A percentile compares a stretch with the other conserved stretches of the same genome.
Evolutionary conservation across 2,888 invertebrate species (phyloP).

Genomic region (Cremastinae sp.): DNA sequence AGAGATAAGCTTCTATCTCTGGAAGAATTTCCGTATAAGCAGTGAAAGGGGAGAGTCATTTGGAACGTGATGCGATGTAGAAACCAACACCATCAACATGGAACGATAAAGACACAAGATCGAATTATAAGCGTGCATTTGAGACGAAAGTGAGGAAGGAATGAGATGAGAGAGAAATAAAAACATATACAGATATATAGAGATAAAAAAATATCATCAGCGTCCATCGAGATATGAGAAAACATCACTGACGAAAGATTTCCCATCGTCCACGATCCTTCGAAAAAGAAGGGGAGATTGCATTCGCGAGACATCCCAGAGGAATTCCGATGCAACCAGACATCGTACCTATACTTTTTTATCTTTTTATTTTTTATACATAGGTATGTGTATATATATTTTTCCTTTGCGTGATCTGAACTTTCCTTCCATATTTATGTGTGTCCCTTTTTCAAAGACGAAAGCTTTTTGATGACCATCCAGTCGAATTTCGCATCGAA

Average conservation of each 20-base stretch:
- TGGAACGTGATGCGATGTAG: conserved; percentile 47
- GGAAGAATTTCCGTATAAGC: not conserved
- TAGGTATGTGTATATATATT: conserved; percentile 1
- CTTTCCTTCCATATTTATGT: conserved; percentile 9
- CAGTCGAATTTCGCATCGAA: conserved; percentile 14
- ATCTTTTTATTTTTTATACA: not conserved
- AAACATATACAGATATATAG: conserved; percentile 3
- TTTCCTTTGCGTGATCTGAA: no score
- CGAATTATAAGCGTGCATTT: conserved; percentile 43
- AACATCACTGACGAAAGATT: no score
- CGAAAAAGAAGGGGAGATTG: conserved; percentile 5
- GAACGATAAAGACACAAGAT: conserved; percentile 37
- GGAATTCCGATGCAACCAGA: conserved; percentile 48
- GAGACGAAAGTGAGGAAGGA: conserved; percentile 26
- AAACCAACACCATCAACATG: conserved; percentile 12
- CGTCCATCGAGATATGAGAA: not conserved
- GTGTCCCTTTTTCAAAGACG: not conserved
- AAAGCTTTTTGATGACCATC: conserved; percentile 64
- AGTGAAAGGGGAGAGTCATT: conserved; percentile 23
- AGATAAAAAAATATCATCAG: not conserved
- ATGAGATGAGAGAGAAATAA: conserved; percentile 36
- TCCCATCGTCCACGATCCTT: not conserved
- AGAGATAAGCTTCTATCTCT: conserved; percentile 32
- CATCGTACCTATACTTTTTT: not conserved
- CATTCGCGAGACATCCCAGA: conserved; percentile 29